A percentile compares a stretch with the other conserved stretches of the same genome.
Conservation (phyloP, 2,888 invertebrate genomes). For the Shargacucullia verbasci region DNA sequence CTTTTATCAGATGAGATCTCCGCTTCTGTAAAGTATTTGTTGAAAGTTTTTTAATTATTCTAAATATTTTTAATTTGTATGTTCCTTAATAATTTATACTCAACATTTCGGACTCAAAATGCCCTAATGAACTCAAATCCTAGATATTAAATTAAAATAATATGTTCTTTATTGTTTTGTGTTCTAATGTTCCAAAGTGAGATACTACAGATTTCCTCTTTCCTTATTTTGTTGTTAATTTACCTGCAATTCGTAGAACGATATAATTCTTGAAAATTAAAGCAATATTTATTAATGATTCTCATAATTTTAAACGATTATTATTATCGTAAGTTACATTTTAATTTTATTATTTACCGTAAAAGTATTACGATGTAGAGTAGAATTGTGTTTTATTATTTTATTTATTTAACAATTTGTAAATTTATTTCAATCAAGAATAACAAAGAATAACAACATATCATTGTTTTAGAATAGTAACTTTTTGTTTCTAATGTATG, state of each 20-base stretch:
- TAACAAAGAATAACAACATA: conserved; percentile 84
- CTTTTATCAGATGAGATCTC: no score
- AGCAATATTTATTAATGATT: conserved; percentile 46
- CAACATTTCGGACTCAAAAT: no score
- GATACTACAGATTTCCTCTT: conserved; percentile 19
- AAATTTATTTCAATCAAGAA: conserved; percentile 73
- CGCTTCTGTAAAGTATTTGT: no score
- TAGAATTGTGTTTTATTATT: conserved; percentile 58
- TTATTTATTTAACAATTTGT: conserved; percentile 50
- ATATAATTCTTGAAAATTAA: conserved; percentile 22
- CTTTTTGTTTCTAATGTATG: conserved; percentile 27
- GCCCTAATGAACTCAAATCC: no score
- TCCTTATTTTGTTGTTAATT: conserved; percentile 22
- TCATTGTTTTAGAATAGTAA: conserved; percentile 67
- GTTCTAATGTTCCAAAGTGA: neutral
- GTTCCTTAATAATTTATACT: no score
- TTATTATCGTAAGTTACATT: conserved; percentile 29
- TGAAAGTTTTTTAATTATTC: no score
- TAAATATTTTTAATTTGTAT: no score
- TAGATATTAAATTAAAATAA: no score
- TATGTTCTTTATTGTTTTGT: no score
- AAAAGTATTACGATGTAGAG: conserved; percentile 77
- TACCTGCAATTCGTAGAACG: conserved; percentile 8
- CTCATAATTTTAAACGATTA: conserved; percentile 41
- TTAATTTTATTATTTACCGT: conserved; percentile 67